A percentile compares a stretch with the other conserved stretches of the same genome.
Conservation (phyloP, 2,888 invertebrate genomes). For the Merodon equestris region DNA sequence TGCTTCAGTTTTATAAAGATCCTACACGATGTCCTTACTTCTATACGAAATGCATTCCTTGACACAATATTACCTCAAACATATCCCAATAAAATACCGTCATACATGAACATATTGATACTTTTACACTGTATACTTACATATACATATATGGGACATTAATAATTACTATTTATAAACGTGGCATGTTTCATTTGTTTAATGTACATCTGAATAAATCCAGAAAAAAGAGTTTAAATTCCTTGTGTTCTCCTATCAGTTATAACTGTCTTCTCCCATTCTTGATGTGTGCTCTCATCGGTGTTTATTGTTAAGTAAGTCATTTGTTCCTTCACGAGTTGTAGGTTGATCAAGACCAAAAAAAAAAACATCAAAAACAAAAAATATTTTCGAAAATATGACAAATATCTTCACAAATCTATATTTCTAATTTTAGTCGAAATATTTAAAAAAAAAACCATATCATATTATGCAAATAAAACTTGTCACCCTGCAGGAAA, state of each 20-base stretch:
- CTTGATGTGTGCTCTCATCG: conserved; percentile 17
- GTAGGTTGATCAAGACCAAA: no score
- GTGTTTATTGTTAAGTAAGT: background rate
- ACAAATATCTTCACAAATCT: no score
- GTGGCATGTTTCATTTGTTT: conserved; percentile 53
- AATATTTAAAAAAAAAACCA: no score
- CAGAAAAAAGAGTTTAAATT: conserved; percentile 22
- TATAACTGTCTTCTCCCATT: conserved; percentile 5
- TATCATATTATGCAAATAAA: no score
- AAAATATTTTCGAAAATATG: no score
- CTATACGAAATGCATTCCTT: conserved; percentile 3
- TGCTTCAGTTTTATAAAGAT: conserved; percentile 42
- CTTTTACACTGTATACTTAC: conserved; percentile 1
- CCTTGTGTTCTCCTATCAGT: conserved; percentile 16
- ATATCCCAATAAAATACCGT: conserved; percentile 65
- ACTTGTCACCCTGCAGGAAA: no score
- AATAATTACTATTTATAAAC: conserved; percentile 28
- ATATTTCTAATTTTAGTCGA: no score
- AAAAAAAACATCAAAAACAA: no score
- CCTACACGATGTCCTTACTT: conserved; percentile 13
- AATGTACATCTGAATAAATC: conserved; percentile 2
- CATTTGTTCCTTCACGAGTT: no score
- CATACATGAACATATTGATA: conserved; percentile 2
- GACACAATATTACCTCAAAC: conserved; percentile 13
- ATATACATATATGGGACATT: conserved; percentile 16